These are phyloP conservation scores for Volucella inanis DNA, from an alignment of 2,888 invertebrate species.

Conservation along the genomic window DNA sequence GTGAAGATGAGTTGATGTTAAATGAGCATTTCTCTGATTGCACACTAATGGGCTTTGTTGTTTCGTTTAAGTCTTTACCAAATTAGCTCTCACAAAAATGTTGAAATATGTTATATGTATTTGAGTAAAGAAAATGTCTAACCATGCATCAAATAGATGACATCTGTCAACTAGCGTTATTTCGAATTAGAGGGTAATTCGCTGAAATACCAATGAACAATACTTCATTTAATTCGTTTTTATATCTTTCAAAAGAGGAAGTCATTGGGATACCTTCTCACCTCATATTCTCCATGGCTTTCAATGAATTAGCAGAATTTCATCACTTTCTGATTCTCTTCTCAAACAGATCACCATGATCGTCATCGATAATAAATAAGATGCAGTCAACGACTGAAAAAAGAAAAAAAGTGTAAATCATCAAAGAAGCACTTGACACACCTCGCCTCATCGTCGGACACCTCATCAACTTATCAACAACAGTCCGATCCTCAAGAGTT, in stretches of 20 bases:
- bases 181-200: neutral
- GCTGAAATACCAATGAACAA: conserved; percentile 12
- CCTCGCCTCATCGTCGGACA: conserved; percentile 70
- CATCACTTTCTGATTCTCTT: conserved; percentile 42
- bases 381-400: conserved; percentile 22
- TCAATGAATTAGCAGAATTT: conserved; percentile 66
- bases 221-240: neutral
- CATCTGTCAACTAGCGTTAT: neutral
- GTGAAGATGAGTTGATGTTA: neutral
- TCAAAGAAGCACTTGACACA: conserved; percentile 74
- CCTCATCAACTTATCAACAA: conserved; percentile 74
- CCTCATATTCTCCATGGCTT: neutral
- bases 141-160: neutral
- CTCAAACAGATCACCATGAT: conserved; percentile 47
- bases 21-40: neutral
- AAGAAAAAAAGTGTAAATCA: conserved; percentile 52
- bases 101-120: too few relatives aligned
- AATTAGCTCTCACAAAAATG: too few relatives aligned
- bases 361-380: conserved; percentile 41
- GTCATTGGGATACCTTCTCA: neutral
- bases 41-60: neutral
- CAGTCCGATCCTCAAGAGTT: conserved; percentile 56
- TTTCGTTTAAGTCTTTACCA: neutral
- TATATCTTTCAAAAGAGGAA: conserved; percentile 26
- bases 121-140: too few relatives aligned